Conservation (phyloP, 2,113 vertebrate species). For the Ceratotherium simum region DNA sequence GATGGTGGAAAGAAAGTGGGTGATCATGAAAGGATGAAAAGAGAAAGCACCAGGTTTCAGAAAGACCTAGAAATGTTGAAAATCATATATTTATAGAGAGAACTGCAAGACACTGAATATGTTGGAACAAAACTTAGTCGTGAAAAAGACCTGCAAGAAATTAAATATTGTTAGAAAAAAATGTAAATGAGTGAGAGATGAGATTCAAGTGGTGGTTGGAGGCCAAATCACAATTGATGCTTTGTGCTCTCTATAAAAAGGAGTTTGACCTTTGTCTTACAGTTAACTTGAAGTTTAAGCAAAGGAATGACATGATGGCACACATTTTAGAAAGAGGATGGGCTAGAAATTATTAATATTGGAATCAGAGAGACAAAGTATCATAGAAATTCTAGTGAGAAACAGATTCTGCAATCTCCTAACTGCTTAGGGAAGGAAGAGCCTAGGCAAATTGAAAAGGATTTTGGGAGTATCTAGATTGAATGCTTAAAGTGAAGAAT, state of each 20-base stretch:
- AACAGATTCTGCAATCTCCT: background rate
- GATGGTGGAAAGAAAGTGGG: background rate
- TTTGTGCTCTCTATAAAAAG: background rate
- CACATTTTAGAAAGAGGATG: background rate
- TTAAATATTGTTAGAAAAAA: background rate
- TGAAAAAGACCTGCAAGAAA: background rate
- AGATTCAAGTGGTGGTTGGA: background rate
- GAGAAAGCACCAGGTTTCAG: background rate
- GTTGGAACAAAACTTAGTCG: background rate
- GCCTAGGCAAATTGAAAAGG: background rate
- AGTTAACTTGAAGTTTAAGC: background rate
- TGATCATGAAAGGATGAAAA: background rate
- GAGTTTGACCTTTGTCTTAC: background rate
- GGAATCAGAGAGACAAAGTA: background rate
- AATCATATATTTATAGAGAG: background rate
- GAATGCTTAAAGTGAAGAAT: background rate
- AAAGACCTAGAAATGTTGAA: background rate
- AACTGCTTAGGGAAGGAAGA: background rate
- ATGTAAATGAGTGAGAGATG: background rate
- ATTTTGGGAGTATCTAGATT: background rate
- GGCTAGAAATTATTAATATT: background rate
- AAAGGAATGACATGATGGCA: background rate
- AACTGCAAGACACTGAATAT: background rate
- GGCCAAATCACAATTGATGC: background rate
- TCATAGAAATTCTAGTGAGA: background rate